phyloP scores from a whole-genome alignment of 1,140 invertebrate genomes.

The Heliconius hermathena region DNA sequence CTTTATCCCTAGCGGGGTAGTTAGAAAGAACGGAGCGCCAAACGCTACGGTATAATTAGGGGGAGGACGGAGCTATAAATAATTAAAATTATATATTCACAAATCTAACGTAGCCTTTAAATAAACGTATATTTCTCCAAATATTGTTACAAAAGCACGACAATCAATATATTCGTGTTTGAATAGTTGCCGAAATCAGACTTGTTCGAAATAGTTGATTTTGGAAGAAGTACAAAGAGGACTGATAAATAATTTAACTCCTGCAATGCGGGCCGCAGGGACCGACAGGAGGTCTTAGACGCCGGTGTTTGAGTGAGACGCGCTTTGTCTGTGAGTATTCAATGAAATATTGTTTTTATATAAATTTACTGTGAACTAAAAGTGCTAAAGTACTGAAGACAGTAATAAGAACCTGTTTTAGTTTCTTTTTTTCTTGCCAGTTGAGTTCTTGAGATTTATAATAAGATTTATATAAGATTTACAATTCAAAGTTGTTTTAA shows the following conservation, averaged over 20 bases:
- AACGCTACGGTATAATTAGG: no score
- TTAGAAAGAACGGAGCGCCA: no score
- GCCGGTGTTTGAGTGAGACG: slow-evolving; percentile 20
- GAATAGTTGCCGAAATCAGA: slow-evolving; percentile 49
- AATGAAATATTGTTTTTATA: not conserved
- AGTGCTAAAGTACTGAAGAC: not conserved
- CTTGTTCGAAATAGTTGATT: slow-evolving; percentile 61
- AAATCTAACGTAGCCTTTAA: not conserved
- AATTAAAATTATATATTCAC: not conserved
- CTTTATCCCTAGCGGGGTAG: no score
- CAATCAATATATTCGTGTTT: slow-evolving; percentile 26
- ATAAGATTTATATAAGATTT: no score
- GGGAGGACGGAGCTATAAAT: no score
- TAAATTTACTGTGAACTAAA: not conserved
- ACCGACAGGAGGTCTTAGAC: slow-evolving; percentile 49
- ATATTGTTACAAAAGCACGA: not conserved
- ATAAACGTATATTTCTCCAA: not conserved
- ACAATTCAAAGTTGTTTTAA: not conserved
- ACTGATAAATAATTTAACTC: slow-evolving; percentile 77
- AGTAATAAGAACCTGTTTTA: not conserved
- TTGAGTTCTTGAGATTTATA: not conserved
- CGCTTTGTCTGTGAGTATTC: slow-evolving; percentile 1
- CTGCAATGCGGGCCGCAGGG: slow-evolving; percentile 71
- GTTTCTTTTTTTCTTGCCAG: not conserved
- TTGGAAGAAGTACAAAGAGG: slow-evolving; percentile 69